These are phyloP conservation scores for Formicarius rufipectus DNA, from an alignment of 2,113 vertebrate species.

Conservation along the genomic window DNA sequence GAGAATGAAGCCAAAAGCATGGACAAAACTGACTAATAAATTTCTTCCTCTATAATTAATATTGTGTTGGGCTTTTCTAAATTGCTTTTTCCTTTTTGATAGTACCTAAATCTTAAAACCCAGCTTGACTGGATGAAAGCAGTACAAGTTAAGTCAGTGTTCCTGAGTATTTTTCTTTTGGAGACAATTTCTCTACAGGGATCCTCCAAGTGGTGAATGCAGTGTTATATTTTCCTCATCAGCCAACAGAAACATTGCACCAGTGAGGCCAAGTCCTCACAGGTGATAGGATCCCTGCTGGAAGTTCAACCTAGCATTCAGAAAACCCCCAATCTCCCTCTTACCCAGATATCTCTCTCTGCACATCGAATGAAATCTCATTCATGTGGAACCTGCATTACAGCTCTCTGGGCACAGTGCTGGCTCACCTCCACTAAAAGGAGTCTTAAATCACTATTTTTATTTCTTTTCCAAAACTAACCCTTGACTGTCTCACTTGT, in stretches of 20 bases:
- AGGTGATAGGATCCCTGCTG: neutral
- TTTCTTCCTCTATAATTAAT: neutral
- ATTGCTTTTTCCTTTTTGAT: neutral
- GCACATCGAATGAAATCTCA: neutral
- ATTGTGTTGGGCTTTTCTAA: neutral
- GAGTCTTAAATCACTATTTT: neutral
- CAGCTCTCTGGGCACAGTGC: neutral
- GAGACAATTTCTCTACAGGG: neutral
- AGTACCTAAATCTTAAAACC: neutral
- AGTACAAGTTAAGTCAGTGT: neutral
- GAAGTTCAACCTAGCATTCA: neutral
- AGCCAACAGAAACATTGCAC: neutral
- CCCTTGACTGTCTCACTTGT: neutral
- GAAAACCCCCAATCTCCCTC: neutral
- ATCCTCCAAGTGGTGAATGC: neutral
- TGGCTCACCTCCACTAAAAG: neutral
- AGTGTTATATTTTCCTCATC: neutral
- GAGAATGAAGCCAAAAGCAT: neutral
- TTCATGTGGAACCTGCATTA: neutral
- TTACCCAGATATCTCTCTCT: neutral
- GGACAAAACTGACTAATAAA: neutral
- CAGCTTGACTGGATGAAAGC: neutral
- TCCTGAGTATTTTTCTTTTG: neutral
- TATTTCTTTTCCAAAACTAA: constrained; percentile 4
- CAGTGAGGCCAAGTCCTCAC: neutral